phyloP scores from a whole-genome alignment of 1,140 invertebrate genomes.

The Musca domestica region DNA sequence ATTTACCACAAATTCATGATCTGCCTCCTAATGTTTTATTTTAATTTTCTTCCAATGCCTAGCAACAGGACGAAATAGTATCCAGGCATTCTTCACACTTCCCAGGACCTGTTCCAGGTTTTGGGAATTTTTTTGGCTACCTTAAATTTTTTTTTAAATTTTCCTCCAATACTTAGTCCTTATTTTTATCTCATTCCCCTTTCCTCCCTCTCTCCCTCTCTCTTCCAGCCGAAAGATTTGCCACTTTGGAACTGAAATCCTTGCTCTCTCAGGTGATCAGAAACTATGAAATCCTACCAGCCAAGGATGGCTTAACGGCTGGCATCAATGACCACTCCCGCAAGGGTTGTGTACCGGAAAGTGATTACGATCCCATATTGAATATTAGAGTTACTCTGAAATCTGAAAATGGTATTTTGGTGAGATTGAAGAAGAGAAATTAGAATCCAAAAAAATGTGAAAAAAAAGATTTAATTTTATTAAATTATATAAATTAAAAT shows the following conservation, averaged over 20 bases:
- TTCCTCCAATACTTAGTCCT: no score
- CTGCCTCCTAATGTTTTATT: no score
- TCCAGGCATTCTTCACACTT: no score
- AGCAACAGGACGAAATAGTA: no score
- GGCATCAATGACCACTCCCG: conserved; percentile 47
- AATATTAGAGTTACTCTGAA: conserved; percentile 45
- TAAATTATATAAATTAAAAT: no score
- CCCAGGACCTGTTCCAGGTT: no score
- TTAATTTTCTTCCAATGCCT: no score
- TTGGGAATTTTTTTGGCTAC: no score
- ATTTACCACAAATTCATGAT: no score
- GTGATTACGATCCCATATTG: conserved; percentile 45
- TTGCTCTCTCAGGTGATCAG: conserved; percentile 52
- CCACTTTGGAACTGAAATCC: conserved; percentile 55
- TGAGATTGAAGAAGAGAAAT: conserved; percentile 31
- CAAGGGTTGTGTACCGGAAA: conserved; percentile 39
- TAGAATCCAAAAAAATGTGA: neutral
- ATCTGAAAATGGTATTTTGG: conserved; percentile 48
- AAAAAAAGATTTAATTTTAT: neutral
- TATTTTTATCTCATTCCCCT: neutral
- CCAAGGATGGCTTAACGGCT: conserved; percentile 36
- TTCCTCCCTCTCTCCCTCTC: neutral
- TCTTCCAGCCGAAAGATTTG: conserved; percentile 50
- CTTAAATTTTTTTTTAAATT: neutral
- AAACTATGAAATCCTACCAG: conserved; percentile 45